Conservation (phyloP, 2,797 vertebrate genomes). For the Lates japonicus region DNA sequence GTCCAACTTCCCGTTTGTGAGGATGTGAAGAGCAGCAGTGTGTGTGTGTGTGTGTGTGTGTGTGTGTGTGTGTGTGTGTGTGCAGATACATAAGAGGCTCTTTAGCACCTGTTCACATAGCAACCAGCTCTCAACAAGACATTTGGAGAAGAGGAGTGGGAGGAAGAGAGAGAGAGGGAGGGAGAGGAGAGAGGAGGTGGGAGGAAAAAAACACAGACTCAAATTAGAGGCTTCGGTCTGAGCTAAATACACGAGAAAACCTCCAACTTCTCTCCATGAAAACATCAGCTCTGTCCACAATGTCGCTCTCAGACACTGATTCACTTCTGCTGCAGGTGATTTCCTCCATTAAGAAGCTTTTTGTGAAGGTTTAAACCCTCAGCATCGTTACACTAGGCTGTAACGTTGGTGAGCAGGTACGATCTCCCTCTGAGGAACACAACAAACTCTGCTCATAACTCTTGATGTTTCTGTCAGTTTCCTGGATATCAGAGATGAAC, state of each 20-base stretch:
- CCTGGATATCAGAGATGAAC: too few relatives aligned
- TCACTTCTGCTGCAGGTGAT: background rate
- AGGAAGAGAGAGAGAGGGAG: conserved; percentile 25
- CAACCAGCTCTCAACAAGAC: conserved; percentile 74
- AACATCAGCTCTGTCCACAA: background rate
- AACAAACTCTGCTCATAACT: too few relatives aligned
- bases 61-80: conserved; percentile 32
- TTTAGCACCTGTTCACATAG: conserved; percentile 83
- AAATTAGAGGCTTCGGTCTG: conserved; percentile 35
- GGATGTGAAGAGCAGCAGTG: background rate
- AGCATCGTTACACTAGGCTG: too few relatives aligned
- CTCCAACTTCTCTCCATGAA: background rate
- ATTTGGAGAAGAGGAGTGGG: conserved; percentile 50
- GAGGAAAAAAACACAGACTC: conserved; percentile 24
- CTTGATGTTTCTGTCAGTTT: too few relatives aligned
- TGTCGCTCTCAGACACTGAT: too few relatives aligned
- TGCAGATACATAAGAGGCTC: conserved; percentile 49
- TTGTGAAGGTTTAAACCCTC: too few relatives aligned
- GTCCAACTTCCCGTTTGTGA: background rate
- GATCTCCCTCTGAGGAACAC: too few relatives aligned
- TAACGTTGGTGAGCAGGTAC: too few relatives aligned
- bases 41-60: conserved; percentile 22
- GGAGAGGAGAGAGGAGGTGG: background rate
- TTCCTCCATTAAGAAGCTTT: too few relatives aligned
- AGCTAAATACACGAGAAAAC: background rate